Evolutionary conservation across 2,888 invertebrate genomes (phyloP).

Genomic region (Noctuana brunneofusca): DNA sequence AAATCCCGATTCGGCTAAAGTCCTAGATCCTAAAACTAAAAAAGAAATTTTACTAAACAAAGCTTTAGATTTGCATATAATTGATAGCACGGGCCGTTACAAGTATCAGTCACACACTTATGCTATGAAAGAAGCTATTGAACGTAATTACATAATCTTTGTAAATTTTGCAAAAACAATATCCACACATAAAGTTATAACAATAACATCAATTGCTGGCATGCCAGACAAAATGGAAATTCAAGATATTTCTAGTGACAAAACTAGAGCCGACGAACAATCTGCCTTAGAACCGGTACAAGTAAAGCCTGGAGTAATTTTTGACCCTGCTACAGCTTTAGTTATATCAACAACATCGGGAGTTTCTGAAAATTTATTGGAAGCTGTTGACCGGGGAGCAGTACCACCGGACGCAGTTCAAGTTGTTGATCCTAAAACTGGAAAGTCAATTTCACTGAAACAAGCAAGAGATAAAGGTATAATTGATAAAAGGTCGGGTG

Average conservation of each 20-base stretch:
- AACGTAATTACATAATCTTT: constrained; percentile 84
- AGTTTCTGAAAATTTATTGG: constrained; percentile 87
- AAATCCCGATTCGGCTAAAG: constrained; percentile 91
- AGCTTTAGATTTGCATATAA: constrained; percentile 90
- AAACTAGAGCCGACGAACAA: constrained; percentile 56
- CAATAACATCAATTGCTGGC: constrained; percentile 88
- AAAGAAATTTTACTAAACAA: constrained; percentile 86
- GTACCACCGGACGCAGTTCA: constrained; percentile 86
- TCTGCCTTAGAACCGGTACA: constrained; percentile 86
- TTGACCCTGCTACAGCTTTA: constrained; percentile 89
- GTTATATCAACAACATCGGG: constrained; percentile 89
- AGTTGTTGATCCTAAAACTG: constrained; percentile 87
- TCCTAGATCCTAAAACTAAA: constrained; percentile 89
- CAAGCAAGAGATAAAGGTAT: constrained; percentile 91
- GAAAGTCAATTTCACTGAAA: constrained; percentile 85
- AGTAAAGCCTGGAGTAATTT: constrained; percentile 88
- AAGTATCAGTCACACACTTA: constrained; percentile 77
- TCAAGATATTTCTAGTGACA: constrained; percentile 48
- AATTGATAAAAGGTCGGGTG: constrained; percentile 87
- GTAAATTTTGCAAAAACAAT: constrained; percentile 74
- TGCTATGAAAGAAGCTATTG: constrained; percentile 90
- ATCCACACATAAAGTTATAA: constrained; percentile 84
- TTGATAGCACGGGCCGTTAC: constrained; percentile 92
- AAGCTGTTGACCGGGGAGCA: constrained; percentile 89
- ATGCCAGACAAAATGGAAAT: constrained; percentile 89